Base-by-base conservation (phyloP, 2,888 invertebrate genomes). In the Euplexia lucipara region DNA sequence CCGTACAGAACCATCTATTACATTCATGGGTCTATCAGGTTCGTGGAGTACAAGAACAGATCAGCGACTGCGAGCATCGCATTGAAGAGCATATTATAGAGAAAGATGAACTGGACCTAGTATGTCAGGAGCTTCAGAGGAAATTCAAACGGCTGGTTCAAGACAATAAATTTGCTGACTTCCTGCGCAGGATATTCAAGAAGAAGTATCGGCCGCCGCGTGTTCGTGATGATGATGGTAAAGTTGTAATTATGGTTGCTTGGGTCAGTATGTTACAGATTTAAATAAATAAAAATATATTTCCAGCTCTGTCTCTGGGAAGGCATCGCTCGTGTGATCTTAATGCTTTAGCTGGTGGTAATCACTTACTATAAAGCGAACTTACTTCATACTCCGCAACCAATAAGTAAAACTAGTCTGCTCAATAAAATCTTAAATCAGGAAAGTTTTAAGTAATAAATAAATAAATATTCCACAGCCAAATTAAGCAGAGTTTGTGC, bases 191-290 rank as follows among this genome's bases (percentile, higher is more conserved):
- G 83, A 98, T 99, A 60, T 98, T 97, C 84, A 97, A 97, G 85
- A 98, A 98, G 87, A 98, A 97, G 84, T 98, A 97, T 83, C 97
- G 97, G 70, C 96, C 97, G 7, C 96, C 96, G 0, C 97, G 97
- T 83, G 92, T 93, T 0, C 91, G 85, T 52, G 95, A 92, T 51
- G 96, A 95, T 6, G 95, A 95, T 72, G 95, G 94, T 95, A 61
- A 45, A 39, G 3, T 3, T 45, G 2, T 2, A 32, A 22, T 56
- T 1, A 59, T 22, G 4, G 26, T 4, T 20, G 18, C 16, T 10
- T 41, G 5, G n/a, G 9, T 18, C 10, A 5, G 16, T 16, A 35
- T 20, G 35, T 10, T 37, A 10, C n/a, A 10, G 4, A 22, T n/a
- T 7, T 30, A 12, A 51, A 30, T 14, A 18, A 20, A 4, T 32